A percentile compares a stretch with the other conserved stretches of the same genome.
Conservation (phyloP, 1,140 invertebrate species). For the Tigriopus japonicus region DNA sequence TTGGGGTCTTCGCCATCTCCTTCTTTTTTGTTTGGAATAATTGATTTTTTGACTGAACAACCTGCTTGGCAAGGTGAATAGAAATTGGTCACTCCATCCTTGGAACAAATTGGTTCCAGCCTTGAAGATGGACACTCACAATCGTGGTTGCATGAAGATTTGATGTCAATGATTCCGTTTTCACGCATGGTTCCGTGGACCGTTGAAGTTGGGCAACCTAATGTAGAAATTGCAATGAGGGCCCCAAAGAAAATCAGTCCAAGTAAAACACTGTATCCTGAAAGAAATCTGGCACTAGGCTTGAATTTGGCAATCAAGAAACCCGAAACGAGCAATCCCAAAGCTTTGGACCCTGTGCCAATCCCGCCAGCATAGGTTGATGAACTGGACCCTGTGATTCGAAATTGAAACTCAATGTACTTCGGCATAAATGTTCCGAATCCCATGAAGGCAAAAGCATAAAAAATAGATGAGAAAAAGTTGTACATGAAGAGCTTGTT, state of each 20-base stretch:
- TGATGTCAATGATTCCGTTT: not conserved
- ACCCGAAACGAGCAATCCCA: constrained; percentile 7
- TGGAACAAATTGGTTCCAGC: constrained; percentile 8
- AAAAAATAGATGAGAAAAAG: constrained; percentile 43
- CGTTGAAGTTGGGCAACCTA: not conserved
- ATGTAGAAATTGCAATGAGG: not conserved
- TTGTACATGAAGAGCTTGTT: constrained; percentile 48
- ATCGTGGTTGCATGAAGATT: not conserved
- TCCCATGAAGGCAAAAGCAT: constrained; percentile 47
- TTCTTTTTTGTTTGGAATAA: not conserved
- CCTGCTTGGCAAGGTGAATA: constrained; percentile 10
- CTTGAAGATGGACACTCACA: constrained; percentile 4
- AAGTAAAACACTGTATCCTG: constrained; percentile 4
- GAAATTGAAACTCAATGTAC: constrained; percentile 52
- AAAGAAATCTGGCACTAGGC: constrained; percentile 2
- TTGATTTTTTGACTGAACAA: not conserved
- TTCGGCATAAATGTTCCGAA: constrained; percentile 56
- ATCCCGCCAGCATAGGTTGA: not conserved
- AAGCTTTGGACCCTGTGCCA: not conserved
- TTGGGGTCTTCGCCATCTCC: not conserved
- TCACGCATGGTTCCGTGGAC: not conserved
- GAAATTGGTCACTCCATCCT: constrained; percentile 7
- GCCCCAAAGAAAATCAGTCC: constrained; percentile 6
- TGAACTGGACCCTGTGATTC: constrained; percentile 18
- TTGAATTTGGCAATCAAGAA: constrained; percentile 3